Evolutionary conservation across 2,888 invertebrate genomes (phyloP), one percentile per base, ranked within the genome.

Genomic region (Acleris laterana): DNA sequence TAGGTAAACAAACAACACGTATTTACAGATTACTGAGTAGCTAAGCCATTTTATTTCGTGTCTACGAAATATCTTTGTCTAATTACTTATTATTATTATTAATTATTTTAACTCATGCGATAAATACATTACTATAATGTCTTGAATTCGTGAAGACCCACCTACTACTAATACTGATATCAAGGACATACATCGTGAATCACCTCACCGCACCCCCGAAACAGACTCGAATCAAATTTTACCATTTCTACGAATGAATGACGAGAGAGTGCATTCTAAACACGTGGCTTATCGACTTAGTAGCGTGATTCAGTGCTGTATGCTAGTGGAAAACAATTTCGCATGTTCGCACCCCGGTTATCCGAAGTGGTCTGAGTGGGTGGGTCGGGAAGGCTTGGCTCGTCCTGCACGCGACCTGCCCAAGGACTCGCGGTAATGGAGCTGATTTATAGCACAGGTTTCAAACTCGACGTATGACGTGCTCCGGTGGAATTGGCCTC

Each of bases 351-450:
- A 70, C 73, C 61, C 70, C 73, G 77, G 38, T 78, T 73, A 74
- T 66, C 65, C 70, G 72, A 74, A 74, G 75, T 73, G 73, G 70
- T 74, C 65, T 60, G 72, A 73, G 65, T 72, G 79, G 87, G 87
- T 70, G 86, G 77, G 87, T 74, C 79, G 60, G 62, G 71, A 75
- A 80, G 85, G 84, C 83, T 82, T 77, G 85, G 80, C 80, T 68
- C 63, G 68, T 72, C 62, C 68, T 63, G 69, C 87, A 87, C 87
- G 87, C 86, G 66, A 85, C 63, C 68, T 56, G 64, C 59, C 68
- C 56, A 32, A 62, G 65, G 61, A 61, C 61, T 32, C 55, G 44
- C 28, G 6, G 38, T 75, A 75, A 78, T 76, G 67, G 72, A 48
- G 50, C 59, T 82, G 77, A 78, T 82, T 80, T 79, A 82, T 80